phyloP scores from a whole-genome alignment of 2,888 invertebrate species.

The Polydesmus complanatus region DNA sequence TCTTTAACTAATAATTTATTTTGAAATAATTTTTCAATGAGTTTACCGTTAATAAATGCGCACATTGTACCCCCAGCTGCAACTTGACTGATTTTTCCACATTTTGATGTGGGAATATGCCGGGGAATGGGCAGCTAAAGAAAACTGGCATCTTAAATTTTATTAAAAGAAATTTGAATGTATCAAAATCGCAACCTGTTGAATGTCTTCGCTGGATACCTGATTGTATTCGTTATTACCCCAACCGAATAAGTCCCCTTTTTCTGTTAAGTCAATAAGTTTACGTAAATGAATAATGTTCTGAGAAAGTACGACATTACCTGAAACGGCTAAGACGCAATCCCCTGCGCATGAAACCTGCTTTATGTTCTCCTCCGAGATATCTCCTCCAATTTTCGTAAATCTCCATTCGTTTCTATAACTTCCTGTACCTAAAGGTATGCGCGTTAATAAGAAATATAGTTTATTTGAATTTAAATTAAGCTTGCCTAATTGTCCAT shows the following conservation, averaged over 20 bases:
- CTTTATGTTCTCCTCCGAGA: conserved; percentile 62
- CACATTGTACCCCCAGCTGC: conserved; percentile 80
- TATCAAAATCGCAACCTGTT: conserved; percentile 47
- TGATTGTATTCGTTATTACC: conserved; percentile 91
- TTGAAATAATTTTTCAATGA: neutral
- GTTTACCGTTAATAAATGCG: conserved; percentile 59
- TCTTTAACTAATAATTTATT: neutral
- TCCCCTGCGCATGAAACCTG: conserved; percentile 68
- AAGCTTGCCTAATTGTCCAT: conserved; percentile 70
- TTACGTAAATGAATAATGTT: conserved; percentile 6
- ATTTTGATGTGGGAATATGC: conserved; percentile 39
- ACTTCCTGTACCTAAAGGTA: conserved; percentile 43
- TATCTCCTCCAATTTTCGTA: conserved; percentile 56
- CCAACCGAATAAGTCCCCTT: conserved; percentile 90
- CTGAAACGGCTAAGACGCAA: conserved; percentile 75
- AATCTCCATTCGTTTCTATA: conserved; percentile 42
- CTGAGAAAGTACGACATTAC: conserved; percentile 33
- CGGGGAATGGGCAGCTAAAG: conserved; percentile 26
- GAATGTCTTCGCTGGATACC: conserved; percentile 40
- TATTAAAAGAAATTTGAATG: neutral
- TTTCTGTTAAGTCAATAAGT: conserved; percentile 41
- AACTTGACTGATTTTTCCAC: conserved; percentile 64
- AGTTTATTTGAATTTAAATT: neutral
- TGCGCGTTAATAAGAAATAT: neutral
- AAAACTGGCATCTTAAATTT: neutral